Percentiles rank a stretch among this genome's conserved stretches.
phyloP scores from a whole-genome alignment of 2,113 vertebrate species.

The Sitta europaea region DNA sequence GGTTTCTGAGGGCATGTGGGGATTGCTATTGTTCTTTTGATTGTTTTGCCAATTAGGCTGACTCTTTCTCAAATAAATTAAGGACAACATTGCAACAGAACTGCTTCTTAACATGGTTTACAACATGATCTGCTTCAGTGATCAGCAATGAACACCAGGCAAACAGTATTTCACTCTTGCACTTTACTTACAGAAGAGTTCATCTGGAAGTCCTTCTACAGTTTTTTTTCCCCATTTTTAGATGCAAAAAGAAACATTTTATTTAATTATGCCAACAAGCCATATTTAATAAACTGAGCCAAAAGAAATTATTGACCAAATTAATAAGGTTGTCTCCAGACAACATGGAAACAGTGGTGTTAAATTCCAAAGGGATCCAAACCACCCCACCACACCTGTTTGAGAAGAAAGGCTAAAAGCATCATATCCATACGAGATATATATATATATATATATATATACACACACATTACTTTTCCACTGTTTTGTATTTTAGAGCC shows the following conservation, averaged over 20 bases:
- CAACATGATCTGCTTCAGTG: neutral
- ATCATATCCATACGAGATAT: neutral
- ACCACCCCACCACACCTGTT: neutral
- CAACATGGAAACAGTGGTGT: rapidly evolving
- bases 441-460: neutral
- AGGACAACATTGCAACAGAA: neutral
- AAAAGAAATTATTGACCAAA: neutral
- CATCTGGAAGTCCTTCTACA: neutral
- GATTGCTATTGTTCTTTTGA: neutral
- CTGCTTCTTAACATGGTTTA: neutral
- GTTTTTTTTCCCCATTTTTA: neutral
- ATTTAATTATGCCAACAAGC: neutral
- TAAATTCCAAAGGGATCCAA: neutral
- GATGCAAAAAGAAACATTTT: neutral
- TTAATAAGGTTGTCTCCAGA: neutral
- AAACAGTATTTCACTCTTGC: neutral
- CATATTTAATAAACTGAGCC: neutral
- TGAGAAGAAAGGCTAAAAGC: neutral
- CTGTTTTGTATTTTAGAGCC: neutral
- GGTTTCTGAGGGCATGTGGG: neutral
- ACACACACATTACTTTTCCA: neutral
- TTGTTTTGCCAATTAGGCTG: neutral
- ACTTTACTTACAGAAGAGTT: neutral
- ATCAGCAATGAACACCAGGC: neutral
- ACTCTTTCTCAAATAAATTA: neutral